Evolutionary conservation across 2,113 vertebrate species (phyloP).

Genomic region (Vulpes vulpes): DNA sequence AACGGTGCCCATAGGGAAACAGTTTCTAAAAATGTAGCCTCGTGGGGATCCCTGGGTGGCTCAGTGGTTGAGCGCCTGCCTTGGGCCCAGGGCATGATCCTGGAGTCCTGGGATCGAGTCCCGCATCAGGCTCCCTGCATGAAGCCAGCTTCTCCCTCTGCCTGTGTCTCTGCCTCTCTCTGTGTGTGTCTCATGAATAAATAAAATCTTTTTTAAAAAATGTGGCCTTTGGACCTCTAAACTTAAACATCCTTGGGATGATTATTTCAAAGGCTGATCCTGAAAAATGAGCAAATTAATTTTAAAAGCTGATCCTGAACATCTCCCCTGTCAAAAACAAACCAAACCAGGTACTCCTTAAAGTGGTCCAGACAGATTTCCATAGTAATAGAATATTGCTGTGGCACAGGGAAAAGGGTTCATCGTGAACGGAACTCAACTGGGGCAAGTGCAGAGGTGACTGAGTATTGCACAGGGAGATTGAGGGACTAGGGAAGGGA

Average conservation of each 20-base stretch:
- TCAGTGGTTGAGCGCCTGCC: too few relatives aligned
- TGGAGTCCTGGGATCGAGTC: too few relatives aligned
- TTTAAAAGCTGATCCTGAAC: background rate
- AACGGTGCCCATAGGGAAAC: background rate
- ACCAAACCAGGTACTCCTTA: background rate
- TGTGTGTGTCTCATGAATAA: too few relatives aligned
- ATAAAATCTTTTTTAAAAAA: too few relatives aligned
- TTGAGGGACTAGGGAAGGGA: background rate
- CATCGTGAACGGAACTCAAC: background rate
- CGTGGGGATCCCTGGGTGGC: too few relatives aligned
- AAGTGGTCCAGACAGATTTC: background rate
- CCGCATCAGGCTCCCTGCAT: too few relatives aligned
- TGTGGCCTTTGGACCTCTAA: too few relatives aligned
- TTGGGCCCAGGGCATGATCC: too few relatives aligned
- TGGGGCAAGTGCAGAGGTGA: background rate
- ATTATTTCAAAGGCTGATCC: too few relatives aligned
- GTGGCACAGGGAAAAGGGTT: background rate
- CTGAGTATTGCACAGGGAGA: background rate
- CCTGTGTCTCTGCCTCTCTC: too few relatives aligned
- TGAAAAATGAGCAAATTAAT: background rate
- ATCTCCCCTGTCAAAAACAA: background rate
- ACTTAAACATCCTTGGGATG: too few relatives aligned
- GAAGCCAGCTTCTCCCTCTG: too few relatives aligned
- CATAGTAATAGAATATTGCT: background rate
- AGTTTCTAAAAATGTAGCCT: background rate